Evolutionary conservation across 2,888 invertebrate species (phyloP), one percentile per base, ranked within the genome.

Genomic region (Melangyna quadrimaculata): DNA sequence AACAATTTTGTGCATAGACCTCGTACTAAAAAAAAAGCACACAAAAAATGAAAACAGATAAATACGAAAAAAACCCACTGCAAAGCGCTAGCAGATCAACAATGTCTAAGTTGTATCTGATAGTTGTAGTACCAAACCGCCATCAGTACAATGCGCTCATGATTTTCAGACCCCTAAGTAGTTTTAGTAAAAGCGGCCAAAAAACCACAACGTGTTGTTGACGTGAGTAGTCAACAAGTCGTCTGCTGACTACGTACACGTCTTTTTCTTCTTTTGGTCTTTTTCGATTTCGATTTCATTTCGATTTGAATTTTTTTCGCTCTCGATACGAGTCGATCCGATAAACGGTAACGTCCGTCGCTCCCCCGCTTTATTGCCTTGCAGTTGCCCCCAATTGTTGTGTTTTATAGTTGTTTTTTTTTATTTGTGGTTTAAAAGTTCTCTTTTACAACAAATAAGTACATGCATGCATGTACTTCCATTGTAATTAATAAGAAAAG

Each of bases 141-240:
- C 86, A 57, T 81, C 81, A 69, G 77, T 77, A 86, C 86, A 86
- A 86, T 86, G 81, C 69, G 86, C 81, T 81, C 81, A 86, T 80
- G 77, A 81, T 67, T 77, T 86, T 86, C 70, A 77, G 77, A 77
- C 61, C 77, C n/a, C 1, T 6, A 1, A 63, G 81, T 29, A 45
- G 63, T 81, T 78, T 55, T 3, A 59, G 81, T 86, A 77, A 81
- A 67, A 78, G 77, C 81, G 77, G 73, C 75, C 75, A 79, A 79
- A 79, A 79, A 75, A 79, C 69, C 73, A 81, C 57, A 86, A 78
- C 81, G 86, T 86, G 86, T 73, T 86, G 86, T 72, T 55, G 72
- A 75, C 71, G 61, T 72, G 79, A 84, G 77, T 79, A 80, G 75
- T 69, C 69, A 78, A 78, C 78, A 73, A 80, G 80, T 80, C 81